Evolutionary conservation across 2,113 vertebrate species (phyloP).

Genomic region (Pholis gunnellus): DNA sequence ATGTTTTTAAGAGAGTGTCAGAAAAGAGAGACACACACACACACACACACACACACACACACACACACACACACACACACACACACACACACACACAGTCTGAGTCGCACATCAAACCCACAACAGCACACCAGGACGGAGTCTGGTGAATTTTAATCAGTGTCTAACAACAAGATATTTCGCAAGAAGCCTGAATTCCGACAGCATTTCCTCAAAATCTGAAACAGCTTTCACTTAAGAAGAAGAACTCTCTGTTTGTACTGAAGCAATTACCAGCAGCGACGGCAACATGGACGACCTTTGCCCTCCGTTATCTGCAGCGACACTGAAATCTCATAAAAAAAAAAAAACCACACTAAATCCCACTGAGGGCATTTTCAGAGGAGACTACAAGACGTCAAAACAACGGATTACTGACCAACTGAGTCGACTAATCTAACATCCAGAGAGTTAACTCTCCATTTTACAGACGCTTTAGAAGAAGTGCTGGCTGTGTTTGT

Average conservation of each 20-base stretch:
- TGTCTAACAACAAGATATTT: not conserved
- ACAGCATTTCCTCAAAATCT: not conserved
- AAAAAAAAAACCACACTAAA: not conserved
- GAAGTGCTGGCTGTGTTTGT: not conserved
- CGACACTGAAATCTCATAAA: conserved; percentile 7
- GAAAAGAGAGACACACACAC: not conserved
- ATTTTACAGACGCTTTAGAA: not conserved
- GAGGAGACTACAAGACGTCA: not conserved
- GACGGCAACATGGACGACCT: not conserved
- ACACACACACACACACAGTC: not conserved
- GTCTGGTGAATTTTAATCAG: conserved; percentile 28
- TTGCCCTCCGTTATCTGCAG: conserved; percentile 20
- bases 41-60: conserved; percentile 6
- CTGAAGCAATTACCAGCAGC: not conserved
- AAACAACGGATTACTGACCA: not conserved
- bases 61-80: not conserved
- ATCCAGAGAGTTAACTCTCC: not conserved
- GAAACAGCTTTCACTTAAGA: not conserved
- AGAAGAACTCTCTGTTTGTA: not conserved
- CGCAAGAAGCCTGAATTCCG: not conserved
- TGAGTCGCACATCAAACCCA: conserved; percentile 1
- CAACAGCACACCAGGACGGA: conserved; percentile 4
- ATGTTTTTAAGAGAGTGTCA: conserved; percentile 5
- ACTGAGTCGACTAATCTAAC: not conserved
- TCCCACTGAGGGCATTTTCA: not conserved